phyloP scores from a whole-genome alignment of 2,888 invertebrate genomes.

The Idaea biselata region DNA sequence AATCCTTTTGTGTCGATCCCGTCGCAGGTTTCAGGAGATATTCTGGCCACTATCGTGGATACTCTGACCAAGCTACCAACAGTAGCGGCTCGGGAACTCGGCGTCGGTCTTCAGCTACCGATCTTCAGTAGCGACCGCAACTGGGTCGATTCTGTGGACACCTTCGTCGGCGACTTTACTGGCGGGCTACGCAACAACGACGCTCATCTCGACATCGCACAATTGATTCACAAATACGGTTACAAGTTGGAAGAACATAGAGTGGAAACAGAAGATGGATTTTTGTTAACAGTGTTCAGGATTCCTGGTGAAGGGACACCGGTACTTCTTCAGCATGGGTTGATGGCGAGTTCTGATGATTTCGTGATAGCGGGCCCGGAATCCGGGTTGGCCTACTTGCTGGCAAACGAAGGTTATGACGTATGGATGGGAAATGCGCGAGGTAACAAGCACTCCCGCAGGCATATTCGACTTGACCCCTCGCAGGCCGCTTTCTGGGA shows the following conservation, averaged over 20 bases:
- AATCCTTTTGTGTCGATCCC: slow-evolving; percentile 31
- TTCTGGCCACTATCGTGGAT: slow-evolving; percentile 31
- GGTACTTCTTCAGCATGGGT: slow-evolving; percentile 62
- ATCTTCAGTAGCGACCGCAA: slow-evolving; percentile 35
- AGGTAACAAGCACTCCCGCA: slow-evolving; percentile 84
- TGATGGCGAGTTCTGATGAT: slow-evolving; percentile 59
- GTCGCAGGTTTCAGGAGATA: slow-evolving; percentile 30
- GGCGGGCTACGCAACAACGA: slow-evolving; percentile 49
- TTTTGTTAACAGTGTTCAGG: slow-evolving; percentile 48
- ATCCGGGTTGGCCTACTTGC: slow-evolving; percentile 58
- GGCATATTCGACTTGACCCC: slow-evolving; percentile 67
- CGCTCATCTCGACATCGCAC: slow-evolving; percentile 35
- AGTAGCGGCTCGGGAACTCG: slow-evolving; percentile 33
- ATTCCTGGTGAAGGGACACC: slow-evolving; percentile 51
- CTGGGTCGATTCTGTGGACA: slow-evolving; percentile 33
- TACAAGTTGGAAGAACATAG: slow-evolving; percentile 45
- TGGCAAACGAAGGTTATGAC: slow-evolving; percentile 84
- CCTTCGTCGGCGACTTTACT: slow-evolving; percentile 36
- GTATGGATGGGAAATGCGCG: slow-evolving; percentile 91
- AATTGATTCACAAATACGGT: slow-evolving; percentile 52
- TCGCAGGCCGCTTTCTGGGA: slow-evolving; percentile 80
- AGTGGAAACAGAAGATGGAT: slow-evolving; percentile 55
- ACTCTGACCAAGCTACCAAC: slow-evolving; percentile 33
- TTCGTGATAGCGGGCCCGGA: slow-evolving; percentile 53
- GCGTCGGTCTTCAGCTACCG: slow-evolving; percentile 29